Conservation (phyloP, 2,797 vertebrate genomes). For the Tarsius wallacei region DNA sequence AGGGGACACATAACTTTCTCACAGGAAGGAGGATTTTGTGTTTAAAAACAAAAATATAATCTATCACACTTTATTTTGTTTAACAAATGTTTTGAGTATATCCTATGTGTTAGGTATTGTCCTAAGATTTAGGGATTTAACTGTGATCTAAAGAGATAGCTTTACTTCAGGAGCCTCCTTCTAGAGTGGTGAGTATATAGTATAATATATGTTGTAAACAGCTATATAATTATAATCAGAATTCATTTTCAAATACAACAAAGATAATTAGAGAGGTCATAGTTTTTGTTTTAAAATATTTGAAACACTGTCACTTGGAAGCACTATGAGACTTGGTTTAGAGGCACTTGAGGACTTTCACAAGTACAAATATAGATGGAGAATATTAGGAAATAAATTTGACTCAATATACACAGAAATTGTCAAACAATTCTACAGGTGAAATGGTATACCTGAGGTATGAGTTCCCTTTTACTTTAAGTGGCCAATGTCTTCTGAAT, state of each 20-base stretch:
- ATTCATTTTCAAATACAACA: background rate
- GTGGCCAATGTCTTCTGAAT: background rate
- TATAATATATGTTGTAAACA: background rate
- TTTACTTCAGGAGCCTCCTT: background rate
- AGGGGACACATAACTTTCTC: background rate
- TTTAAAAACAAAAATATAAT: background rate
- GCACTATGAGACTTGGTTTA: background rate
- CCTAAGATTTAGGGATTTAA: background rate
- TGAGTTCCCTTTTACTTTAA: background rate
- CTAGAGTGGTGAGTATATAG: background rate
- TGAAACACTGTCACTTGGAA: background rate
- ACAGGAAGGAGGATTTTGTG: background rate
- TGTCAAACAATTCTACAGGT: background rate
- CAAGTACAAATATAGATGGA: background rate
- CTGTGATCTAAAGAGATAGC: background rate
- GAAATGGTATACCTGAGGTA: background rate
- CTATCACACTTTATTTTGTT: background rate
- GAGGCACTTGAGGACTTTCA: background rate
- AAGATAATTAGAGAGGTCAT: background rate
- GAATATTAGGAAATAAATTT: background rate
- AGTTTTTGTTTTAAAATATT: conserved; percentile 22
- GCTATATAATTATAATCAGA: background rate
- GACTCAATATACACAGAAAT: background rate
- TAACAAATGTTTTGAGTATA: background rate
- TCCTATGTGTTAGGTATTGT: background rate